Conservation (phyloP, 2,797 vertebrate genomes). For the Oreortyx pictus region DNA sequence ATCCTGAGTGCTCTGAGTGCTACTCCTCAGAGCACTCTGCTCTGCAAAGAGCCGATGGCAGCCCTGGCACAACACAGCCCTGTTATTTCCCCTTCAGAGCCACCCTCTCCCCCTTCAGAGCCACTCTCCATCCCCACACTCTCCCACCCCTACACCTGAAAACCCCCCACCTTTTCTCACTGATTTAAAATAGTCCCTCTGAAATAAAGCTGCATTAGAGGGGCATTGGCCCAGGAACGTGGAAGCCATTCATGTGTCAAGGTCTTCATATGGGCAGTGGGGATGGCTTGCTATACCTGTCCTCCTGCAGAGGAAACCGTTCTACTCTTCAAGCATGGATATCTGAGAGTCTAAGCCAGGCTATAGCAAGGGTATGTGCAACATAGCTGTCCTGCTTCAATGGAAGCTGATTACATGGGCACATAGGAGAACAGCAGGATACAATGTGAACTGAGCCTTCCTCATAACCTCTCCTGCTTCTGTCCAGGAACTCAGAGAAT, state of each 20-base stretch:
- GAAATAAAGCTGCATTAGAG: not conserved
- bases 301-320: not conserved
- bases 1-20: no score
- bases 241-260: not conserved
- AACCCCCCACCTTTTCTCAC: fast-evolving
- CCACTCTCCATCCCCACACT: no score
- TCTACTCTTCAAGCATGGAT: fast-evolving
- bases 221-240: not conserved
- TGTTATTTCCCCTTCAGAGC: no score
- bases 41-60: no score
- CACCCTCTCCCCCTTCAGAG: no score
- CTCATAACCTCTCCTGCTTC: fast-evolving
- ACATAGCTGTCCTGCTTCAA: not conserved
- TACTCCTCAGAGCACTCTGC: no score
- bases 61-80: no score
- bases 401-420: fast-evolving
- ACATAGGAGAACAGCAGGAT: not conserved
- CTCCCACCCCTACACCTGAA: no score
- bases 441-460: fast-evolving
- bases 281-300: fast-evolving
- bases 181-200: not conserved
- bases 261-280: not conserved
- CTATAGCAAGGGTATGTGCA: not conserved
- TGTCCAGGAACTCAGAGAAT: not conserved
- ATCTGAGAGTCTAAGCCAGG: not conserved